Conservation (phyloP, 2,888 invertebrate species). For the Dolomedes plantarius region DNA sequence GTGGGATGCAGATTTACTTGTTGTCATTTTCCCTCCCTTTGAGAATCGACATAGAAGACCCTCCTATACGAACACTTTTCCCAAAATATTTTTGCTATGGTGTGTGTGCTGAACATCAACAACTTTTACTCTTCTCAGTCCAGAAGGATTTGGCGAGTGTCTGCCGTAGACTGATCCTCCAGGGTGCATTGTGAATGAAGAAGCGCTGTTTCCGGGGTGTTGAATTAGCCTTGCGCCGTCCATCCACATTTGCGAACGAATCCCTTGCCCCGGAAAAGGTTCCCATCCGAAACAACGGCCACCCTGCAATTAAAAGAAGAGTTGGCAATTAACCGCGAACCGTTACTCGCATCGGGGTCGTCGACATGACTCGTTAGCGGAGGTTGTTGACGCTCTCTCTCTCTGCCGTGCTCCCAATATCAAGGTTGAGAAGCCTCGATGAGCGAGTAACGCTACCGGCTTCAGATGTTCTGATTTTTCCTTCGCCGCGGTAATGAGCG, state of each 20-base stretch:
- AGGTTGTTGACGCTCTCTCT: conserved; percentile 45
- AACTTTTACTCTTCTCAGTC: too few species aligned
- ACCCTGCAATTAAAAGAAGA: conserved; percentile 32
- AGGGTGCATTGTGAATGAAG: too few species aligned
- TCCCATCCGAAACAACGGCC: conserved; percentile 28
- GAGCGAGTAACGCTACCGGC: conserved; percentile 17
- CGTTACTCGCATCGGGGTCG: conserved; percentile 36
- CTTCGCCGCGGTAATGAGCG: not conserved
- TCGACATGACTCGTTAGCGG: conserved; percentile 16
- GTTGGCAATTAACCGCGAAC: conserved; percentile 25
- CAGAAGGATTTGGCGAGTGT: too few species aligned
- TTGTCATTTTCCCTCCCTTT: too few species aligned
- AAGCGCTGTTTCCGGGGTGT: too few species aligned
- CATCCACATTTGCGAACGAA: not conserved
- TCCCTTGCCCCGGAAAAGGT: conserved; percentile 18
- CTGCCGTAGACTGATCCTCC: too few species aligned
- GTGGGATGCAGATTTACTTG: too few species aligned
- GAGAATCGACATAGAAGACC: too few species aligned
- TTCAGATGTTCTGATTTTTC: conserved; percentile 3
- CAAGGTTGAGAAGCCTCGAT: conserved; percentile 25
- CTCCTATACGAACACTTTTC: too few species aligned
- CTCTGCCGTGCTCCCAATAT: conserved; percentile 20
- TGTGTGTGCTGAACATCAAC: too few species aligned
- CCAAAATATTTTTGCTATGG: too few species aligned
- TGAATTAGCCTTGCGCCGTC: too few species aligned